Evolutionary conservation across 1,140 invertebrate species (phyloP).

Genomic region (Drosophila sucinea): DNA sequence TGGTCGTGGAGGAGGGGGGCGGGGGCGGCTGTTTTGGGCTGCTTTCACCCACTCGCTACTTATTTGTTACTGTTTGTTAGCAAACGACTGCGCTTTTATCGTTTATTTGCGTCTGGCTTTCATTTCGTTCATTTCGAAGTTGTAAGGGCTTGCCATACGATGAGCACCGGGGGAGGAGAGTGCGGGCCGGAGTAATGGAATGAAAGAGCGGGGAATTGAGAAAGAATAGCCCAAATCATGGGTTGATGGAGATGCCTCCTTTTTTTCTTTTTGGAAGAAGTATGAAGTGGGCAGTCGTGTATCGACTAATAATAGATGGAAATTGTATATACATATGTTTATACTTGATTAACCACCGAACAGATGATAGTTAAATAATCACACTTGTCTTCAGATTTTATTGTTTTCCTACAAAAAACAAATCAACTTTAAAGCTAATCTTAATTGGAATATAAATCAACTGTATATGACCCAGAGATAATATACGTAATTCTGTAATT

Average conservation of each 20-base stretch:
- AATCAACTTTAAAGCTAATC: too few relatives aligned
- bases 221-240: neutral
- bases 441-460: too few relatives aligned
- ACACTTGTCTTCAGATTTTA: neutral
- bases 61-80: constrained; percentile 76
- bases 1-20: neutral
- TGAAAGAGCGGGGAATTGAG: neutral
- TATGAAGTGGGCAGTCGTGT: neutral
- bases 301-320: neutral
- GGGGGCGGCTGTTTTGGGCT: neutral
- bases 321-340: neutral
- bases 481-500: too few relatives aligned
- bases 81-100: constrained; percentile 77
- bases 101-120: constrained; percentile 72
- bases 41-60: constrained; percentile 59
- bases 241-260: neutral
- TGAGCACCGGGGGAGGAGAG: neutral
- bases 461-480: too few relatives aligned
- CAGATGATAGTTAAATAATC: neutral
- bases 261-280: neutral
- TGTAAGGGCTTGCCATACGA: constrained; percentile 17
- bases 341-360: neutral
- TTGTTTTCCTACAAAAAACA: too few relatives aligned
- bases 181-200: neutral
- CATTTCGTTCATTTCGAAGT: constrained; percentile 32